A percentile compares a stretch with the other conserved stretches of the same genome.
These are phyloP conservation scores for Junco hyemalis DNA, from an alignment of 2,113 vertebrate genomes.

Conservation along the genomic window DNA sequence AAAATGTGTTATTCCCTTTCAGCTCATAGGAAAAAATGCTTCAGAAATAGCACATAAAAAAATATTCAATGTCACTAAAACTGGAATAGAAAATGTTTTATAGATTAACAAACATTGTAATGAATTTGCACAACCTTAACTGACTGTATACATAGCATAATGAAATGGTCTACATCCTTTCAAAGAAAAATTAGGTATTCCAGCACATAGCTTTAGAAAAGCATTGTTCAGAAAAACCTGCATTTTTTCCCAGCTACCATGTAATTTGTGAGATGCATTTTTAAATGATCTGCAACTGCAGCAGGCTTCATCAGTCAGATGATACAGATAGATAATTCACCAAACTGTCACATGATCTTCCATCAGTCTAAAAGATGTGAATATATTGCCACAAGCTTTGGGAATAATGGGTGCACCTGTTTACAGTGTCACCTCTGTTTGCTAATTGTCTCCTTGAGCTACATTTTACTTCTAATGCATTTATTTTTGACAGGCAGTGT, in stretches of 20 bases:
- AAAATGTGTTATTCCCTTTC: constrained; percentile 65
- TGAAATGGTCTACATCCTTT: constrained; percentile 75
- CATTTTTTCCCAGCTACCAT: constrained; percentile 79
- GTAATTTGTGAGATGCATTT: constrained; percentile 87
- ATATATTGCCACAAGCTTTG: constrained; percentile 96
- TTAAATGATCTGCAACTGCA: constrained; percentile 84
- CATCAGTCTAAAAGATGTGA: constrained; percentile 93
- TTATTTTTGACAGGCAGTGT: constrained; percentile 92
- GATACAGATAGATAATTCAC: constrained; percentile 92
- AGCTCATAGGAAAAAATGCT: constrained; percentile 75
- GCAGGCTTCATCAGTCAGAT: constrained; percentile 88
- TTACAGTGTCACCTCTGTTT: constrained; percentile 98
- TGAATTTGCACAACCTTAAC: constrained; percentile 89
- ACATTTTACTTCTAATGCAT: constrained; percentile 91
- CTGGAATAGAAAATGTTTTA: constrained; percentile 85
- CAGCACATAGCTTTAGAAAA: constrained; percentile 69
- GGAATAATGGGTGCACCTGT: constrained; percentile 99
- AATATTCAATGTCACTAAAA: constrained; percentile 80
- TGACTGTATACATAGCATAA: constrained; percentile 82
- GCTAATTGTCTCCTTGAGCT: constrained; percentile 99
- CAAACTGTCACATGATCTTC: constrained; percentile 89
- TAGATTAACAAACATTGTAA: constrained; percentile 91
- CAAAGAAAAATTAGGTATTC: constrained; percentile 76
- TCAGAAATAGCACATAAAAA: constrained; percentile 77
- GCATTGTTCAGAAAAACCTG: constrained; percentile 78